Percentiles rank a stretch among this genome's conserved stretches.
Evolutionary conservation across 2,797 vertebrate genomes (phyloP).

Genomic region (Phrynocephalus forsythii): DNA sequence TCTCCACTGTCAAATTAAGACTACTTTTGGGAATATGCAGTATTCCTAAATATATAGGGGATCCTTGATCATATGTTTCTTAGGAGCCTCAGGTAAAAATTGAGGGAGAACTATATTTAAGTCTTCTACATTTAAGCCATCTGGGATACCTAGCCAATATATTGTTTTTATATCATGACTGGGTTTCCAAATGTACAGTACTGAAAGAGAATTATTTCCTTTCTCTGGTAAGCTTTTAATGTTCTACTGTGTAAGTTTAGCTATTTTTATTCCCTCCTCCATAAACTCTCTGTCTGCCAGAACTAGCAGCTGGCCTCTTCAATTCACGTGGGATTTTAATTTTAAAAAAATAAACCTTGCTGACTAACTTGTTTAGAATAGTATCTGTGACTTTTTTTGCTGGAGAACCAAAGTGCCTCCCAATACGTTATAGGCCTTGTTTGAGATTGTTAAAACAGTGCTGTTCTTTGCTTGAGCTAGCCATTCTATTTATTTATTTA

Average conservation of each 20-base stretch:
- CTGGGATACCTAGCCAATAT: background rate
- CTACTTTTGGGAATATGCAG: background rate
- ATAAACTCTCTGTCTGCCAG: background rate
- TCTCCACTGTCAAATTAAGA: background rate
- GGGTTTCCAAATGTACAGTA: background rate
- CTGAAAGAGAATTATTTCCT: background rate
- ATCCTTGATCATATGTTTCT: conserved; percentile 1
- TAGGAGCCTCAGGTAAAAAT: conserved; percentile 14
- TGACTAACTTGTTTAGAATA: background rate
- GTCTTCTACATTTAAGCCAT: background rate
- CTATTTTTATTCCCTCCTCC: background rate
- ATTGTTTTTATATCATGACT: background rate
- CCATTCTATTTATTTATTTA: background rate
- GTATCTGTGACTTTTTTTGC: background rate
- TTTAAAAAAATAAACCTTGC: background rate
- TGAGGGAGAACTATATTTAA: conserved; percentile 28
- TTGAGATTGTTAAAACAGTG: background rate
- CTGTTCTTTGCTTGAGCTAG: background rate
- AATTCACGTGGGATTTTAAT: background rate
- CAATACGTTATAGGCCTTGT: background rate
- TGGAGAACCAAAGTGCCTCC: background rate
- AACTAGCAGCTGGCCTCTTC: background rate
- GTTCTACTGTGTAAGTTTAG: conserved; percentile 1
- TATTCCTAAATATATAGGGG: background rate
- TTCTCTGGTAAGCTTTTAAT: background rate